phyloP scores from a whole-genome alignment of 1,140 invertebrate genomes.

The Drosophila asahinai region DNA sequence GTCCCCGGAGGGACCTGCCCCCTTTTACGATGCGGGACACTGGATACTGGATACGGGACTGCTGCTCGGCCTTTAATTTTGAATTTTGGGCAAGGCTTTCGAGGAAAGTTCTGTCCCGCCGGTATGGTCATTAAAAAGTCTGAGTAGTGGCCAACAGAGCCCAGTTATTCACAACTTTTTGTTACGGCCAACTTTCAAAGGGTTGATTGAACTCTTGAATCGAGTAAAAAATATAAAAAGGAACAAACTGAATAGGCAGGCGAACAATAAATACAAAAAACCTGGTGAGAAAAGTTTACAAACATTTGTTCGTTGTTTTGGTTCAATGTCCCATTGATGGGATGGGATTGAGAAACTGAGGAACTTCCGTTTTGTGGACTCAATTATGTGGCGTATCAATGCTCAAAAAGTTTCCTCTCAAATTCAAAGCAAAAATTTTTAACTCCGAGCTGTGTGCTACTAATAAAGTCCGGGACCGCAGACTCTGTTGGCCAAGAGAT shows the following conservation, averaged over 20 bases:
- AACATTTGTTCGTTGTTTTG: slow-evolving; percentile 49
- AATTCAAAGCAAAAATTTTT: slow-evolving; percentile 12
- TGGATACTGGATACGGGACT: background rate
- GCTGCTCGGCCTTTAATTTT: slow-evolving; percentile 22
- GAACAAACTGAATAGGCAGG: slow-evolving; percentile 16
- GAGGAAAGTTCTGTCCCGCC: slow-evolving; percentile 19
- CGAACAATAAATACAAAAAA: slow-evolving; percentile 48
- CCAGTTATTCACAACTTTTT: slow-evolving; percentile 60
- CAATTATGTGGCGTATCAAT: slow-evolving; percentile 46
- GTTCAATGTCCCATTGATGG: slow-evolving; percentile 61
- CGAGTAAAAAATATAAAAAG: background rate
- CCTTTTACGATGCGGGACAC: slow-evolving; percentile 1
- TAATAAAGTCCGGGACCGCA: slow-evolving; percentile 14
- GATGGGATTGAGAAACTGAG: background rate
- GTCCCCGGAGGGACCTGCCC: background rate
- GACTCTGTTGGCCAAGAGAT: slow-evolving; percentile 43
- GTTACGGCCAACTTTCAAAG: slow-evolving; percentile 68
- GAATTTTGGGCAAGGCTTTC: slow-evolving; percentile 27
- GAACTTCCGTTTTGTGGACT: slow-evolving; percentile 29
- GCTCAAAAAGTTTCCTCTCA: slow-evolving; percentile 5
- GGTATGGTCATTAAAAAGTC: slow-evolving; percentile 45
- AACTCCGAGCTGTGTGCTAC: background rate
- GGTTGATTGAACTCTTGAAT: slow-evolving; percentile 61
- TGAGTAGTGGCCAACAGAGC: slow-evolving; percentile 46
- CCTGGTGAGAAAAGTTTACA: slow-evolving; percentile 69